Conservation (phyloP, 2,113 vertebrate genomes). For the Cisticola juncidis region DNA sequence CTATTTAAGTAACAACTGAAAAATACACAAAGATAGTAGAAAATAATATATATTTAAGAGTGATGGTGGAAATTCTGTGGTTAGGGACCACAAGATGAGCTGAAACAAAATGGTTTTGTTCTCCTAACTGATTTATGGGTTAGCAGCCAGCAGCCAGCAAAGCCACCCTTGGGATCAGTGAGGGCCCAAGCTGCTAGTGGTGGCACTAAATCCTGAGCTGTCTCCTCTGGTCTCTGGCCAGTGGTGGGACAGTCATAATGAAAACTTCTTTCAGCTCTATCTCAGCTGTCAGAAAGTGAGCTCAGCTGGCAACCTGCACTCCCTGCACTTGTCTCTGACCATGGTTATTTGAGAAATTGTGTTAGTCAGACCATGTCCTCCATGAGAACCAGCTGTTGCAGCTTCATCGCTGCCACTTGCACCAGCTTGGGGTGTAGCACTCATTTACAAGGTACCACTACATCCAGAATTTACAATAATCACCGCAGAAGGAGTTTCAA, state of each 20-base stretch:
- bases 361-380: not conserved
- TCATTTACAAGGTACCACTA: not conserved
- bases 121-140: not conserved
- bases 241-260: not conserved
- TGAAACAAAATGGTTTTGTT: not conserved
- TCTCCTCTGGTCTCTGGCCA: not conserved
- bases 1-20: not conserved
- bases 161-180: not conserved
- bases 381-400: not conserved
- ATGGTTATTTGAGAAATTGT: not conserved
- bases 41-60: not conserved
- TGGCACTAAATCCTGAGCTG: not conserved
- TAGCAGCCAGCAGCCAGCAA: not conserved
- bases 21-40: not conserved
- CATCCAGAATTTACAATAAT: not conserved
- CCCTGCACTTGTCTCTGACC: not conserved
- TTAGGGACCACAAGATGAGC: not conserved
- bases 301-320: not conserved
- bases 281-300: not conserved
- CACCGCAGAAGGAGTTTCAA: not conserved
- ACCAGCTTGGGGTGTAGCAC: not conserved
- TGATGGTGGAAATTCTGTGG: not conserved
- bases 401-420: not conserved
- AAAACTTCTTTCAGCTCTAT: not conserved
- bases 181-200: not conserved